Evolutionary conservation across 1,140 invertebrate species (phyloP).

Genomic region (Hydropsyche tenuis): DNA sequence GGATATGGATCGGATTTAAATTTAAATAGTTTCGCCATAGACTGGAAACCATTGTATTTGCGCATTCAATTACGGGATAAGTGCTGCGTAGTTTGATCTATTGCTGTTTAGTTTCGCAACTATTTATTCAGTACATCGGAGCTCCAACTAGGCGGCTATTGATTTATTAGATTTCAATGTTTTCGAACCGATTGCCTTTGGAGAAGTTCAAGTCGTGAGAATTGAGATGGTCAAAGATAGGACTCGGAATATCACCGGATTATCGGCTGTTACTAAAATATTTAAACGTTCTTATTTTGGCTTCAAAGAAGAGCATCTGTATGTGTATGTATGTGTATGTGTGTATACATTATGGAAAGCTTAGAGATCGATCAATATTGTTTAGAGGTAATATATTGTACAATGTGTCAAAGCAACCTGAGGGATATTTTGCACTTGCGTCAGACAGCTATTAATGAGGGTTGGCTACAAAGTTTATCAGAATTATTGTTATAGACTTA

Average conservation of each 20-base stretch:
- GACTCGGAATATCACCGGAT: no score
- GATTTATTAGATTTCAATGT: slow-evolving; percentile 2
- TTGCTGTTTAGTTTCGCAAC: not conserved
- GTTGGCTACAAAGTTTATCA: slow-evolving; percentile 20
- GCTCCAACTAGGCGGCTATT: not conserved
- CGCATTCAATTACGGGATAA: slow-evolving; percentile 4
- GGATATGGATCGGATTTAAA: no score
- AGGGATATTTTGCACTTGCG: slow-evolving; percentile 7
- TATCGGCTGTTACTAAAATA: no score
- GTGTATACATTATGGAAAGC: no score
- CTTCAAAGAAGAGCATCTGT: no score
- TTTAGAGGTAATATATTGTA: slow-evolving; percentile 3
- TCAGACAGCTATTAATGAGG: slow-evolving; percentile 18
- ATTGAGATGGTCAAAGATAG: no score
- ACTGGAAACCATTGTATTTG: not conserved
- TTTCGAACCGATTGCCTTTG: not conserved
- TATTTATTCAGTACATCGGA: slow-evolving; percentile 3
- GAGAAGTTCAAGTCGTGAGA: no score
- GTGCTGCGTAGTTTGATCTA: not conserved
- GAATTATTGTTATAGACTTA: slow-evolving; percentile 21
- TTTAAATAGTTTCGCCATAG: no score
- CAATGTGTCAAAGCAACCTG: slow-evolving; percentile 18
- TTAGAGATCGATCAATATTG: not conserved
- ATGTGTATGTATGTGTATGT: no score
- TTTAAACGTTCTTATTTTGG: no score